Conservation (phyloP, 2,113 vertebrate genomes). For the Delphinapterus leucas region DNA sequence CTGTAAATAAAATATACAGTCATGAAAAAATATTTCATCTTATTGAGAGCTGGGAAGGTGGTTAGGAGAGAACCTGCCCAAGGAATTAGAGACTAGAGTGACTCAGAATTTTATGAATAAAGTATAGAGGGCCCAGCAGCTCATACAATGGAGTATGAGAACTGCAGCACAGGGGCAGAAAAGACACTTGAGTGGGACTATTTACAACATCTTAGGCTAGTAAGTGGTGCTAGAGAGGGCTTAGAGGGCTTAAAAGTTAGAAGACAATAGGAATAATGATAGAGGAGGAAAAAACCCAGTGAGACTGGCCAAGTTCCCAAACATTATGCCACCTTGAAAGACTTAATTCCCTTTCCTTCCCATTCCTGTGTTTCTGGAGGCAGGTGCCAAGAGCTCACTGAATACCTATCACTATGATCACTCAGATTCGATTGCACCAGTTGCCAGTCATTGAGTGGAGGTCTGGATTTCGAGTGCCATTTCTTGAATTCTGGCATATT, state of each 20-base stretch:
- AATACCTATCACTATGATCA: background rate
- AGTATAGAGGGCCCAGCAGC: background rate
- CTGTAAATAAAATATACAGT: background rate
- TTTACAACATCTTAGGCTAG: background rate
- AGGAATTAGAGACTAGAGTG: background rate
- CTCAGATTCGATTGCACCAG: background rate
- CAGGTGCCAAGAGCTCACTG: background rate
- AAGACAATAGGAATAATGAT: background rate
- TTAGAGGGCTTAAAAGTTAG: background rate
- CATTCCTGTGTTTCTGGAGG: background rate
- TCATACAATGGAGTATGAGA: too few species aligned
- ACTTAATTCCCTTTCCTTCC: background rate
- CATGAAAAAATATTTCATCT: background rate
- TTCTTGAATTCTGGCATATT: background rate
- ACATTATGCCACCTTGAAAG: background rate
- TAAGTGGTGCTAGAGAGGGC: background rate
- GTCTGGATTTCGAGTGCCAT: background rate
- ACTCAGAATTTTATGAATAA: background rate
- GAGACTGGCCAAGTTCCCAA: background rate
- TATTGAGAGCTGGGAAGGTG: background rate
- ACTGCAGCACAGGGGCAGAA: accelerated
- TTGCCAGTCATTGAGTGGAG: background rate
- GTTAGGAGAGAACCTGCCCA: background rate
- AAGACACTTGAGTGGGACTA: background rate
- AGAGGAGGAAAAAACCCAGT: background rate